phyloP scores from a whole-genome alignment of 2,113 vertebrate genomes.

The Xiphophorus couchianus region DNA sequence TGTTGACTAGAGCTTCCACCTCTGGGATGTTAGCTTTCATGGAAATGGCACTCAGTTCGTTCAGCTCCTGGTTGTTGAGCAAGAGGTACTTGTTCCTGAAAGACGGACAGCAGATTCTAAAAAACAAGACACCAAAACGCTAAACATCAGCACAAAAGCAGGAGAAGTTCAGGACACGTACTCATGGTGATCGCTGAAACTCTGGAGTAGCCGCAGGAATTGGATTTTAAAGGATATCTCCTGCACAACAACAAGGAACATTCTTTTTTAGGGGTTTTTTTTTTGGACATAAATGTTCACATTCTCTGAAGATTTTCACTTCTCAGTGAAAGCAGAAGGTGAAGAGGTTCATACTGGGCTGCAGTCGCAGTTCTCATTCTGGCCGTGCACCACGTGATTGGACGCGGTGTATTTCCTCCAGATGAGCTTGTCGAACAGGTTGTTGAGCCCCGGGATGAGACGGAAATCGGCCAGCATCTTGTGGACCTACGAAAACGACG shows the following conservation, averaged over 20 bases:
- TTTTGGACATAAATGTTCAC: background rate
- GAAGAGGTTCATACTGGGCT: constrained; percentile 84
- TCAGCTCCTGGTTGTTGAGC: constrained; percentile 94
- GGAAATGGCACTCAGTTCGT: constrained; percentile 96
- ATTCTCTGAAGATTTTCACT: background rate
- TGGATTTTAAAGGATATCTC: constrained; percentile 99
- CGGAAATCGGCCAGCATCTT: constrained; percentile 97
- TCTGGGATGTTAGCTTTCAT: constrained; percentile 98
- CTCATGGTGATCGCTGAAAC: constrained; percentile 99
- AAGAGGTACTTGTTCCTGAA: constrained; percentile 97
- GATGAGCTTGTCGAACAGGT: constrained; percentile 97
- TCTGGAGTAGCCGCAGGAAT: constrained; percentile 96
- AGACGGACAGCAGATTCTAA: constrained; percentile 9
- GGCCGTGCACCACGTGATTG: constrained; percentile 91
- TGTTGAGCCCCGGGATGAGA: constrained; percentile 96
- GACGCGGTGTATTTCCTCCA: constrained; percentile 97
- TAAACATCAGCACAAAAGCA: background rate
- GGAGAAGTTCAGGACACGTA: constrained; percentile 74
- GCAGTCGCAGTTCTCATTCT: constrained; percentile 98
- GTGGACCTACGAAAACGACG: constrained; percentile 85
- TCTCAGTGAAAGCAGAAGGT: background rate
- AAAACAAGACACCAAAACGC: background rate
- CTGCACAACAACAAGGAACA: constrained; percentile 71
- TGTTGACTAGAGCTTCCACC: constrained; percentile 95
- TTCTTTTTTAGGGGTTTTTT: background rate